Percentiles rank a stretch among this genome's conserved stretches.
Conservation (phyloP, 2,888 invertebrate species). For the Calephelis perditalis region DNA sequence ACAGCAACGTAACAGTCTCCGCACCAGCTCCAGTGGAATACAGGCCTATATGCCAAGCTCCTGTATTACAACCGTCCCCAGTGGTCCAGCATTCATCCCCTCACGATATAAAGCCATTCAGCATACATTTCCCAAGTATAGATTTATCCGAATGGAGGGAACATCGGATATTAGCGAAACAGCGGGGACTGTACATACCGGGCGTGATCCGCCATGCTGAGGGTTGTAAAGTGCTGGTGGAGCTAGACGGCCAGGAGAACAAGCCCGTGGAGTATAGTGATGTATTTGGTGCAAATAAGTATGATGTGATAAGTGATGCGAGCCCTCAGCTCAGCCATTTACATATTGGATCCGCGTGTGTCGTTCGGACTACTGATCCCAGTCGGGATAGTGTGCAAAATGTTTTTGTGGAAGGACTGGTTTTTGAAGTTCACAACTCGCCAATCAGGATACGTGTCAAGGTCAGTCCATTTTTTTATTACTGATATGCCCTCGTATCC, state of each 20-base stretch:
- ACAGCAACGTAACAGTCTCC: slow-evolving; percentile 39
- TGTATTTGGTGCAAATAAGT: slow-evolving; percentile 87
- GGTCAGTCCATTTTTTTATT: slow-evolving; percentile 43
- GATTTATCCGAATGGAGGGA: slow-evolving; percentile 96
- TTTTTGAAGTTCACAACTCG: slow-evolving; percentile 75
- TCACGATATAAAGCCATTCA: slow-evolving; percentile 71
- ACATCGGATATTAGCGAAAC: slow-evolving; percentile 93
- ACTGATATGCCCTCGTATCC: too few relatives aligned
- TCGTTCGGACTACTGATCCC: slow-evolving; percentile 82
- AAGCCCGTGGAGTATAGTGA: slow-evolving; percentile 85
- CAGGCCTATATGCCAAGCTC: slow-evolving; percentile 33
- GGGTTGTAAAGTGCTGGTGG: slow-evolving; percentile 85
- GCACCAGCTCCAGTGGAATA: slow-evolving; percentile 50
- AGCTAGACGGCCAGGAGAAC: slow-evolving; percentile 87
- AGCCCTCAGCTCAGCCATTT: slow-evolving; percentile 92
- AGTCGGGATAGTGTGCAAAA: slow-evolving; percentile 80
- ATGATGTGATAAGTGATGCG: slow-evolving; percentile 95
- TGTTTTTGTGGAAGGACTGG: slow-evolving; percentile 91
- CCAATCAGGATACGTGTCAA: slow-evolving; percentile 70
- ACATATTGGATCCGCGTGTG: slow-evolving; percentile 87
- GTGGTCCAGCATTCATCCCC: slow-evolving; percentile 73
- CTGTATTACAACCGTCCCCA: slow-evolving; percentile 56
- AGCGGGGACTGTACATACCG: slow-evolving; percentile 89
- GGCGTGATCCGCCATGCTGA: slow-evolving; percentile 90
- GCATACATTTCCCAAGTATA: slow-evolving; percentile 78